Evolutionary conservation across 2,113 vertebrate species (phyloP), one percentile per base, ranked within the genome.

Genomic region (Hassar affinis): DNA sequence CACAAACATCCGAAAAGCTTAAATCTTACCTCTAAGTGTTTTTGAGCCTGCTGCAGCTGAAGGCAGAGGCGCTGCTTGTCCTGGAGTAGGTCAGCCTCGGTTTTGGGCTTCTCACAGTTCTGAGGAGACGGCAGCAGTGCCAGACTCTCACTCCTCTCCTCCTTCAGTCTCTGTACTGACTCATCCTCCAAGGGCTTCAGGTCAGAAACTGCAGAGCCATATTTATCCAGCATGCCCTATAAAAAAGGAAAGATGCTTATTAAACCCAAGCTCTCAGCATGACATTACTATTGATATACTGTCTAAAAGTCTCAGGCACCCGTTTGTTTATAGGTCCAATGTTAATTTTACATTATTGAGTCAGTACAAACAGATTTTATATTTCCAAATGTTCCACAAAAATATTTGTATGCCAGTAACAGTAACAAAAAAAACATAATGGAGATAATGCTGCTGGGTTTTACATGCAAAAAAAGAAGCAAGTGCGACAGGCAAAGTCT

Each of bases 81-180:
- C 20, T 87, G 82, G 10, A 91, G 86, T 8, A 92, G 85, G 0
- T 85, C 80, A 62, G 59, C 81, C 38, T 90, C 88, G 0, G 83
- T 86, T 33, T 89, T 86, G 3, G 87, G 62, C 1, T 80, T 52
- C 2, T 77, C 85, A 35, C 42, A 80, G 52, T 90, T 78, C n/a
- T 42, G 38, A 42, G 84, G 71, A 0, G 49, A 72, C 15, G 88
- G 84, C 66, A 93, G 88, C 88, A 94, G 85, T 3, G 89, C 79
- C 11, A 49, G 51, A 7, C 33, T 91, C 77, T 89, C 91, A 27
- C 88, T 85, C 33, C 71, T 87, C 85, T 90, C 91, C 4, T 91
- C 86, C n/a, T 30, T 38, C 18, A 94, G 47, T 3, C 61, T 71
- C 27, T 77, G 86, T 30, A 74, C 82, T 30, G 68, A 27, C 4